A percentile compares a stretch with the other conserved stretches of the same genome.
Evolutionary conservation across 2,113 vertebrate species (phyloP).

Genomic region (Bufo bufo): DNA sequence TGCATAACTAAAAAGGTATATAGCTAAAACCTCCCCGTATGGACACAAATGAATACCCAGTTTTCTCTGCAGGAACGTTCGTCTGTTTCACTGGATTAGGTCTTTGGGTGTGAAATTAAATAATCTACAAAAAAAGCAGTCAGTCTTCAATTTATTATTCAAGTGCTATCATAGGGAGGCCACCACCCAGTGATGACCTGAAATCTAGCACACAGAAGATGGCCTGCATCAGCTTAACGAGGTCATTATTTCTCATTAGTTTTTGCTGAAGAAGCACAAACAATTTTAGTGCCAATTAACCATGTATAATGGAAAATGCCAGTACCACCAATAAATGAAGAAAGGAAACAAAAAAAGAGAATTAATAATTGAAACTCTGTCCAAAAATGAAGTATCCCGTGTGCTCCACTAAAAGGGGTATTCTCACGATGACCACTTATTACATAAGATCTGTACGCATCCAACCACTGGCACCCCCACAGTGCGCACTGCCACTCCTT

Average conservation of each 20-base stretch:
- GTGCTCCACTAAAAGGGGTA: no score
- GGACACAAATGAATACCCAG: neutral
- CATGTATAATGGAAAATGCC: neutral
- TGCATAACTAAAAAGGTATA: no score
- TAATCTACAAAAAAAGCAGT: neutral
- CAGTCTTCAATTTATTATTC: neutral
- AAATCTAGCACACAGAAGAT: neutral
- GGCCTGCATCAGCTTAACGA: neutral
- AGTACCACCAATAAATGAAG: neutral
- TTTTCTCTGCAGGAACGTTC: neutral
- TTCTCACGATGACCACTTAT: no score
- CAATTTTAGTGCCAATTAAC: neutral
- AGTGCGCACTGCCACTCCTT: no score
- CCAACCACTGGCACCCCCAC: no score
- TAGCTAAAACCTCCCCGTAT: neutral
- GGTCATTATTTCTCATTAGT: neutral
- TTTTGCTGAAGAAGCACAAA: conserved; percentile 10
- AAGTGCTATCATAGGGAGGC: neutral
- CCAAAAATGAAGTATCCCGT: no score
- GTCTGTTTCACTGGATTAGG: neutral
- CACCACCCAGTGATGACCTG: neutral
- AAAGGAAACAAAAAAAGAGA: neutral
- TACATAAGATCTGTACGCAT: no score
- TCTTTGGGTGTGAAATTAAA: neutral
- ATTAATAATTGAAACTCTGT: no score